Evolutionary conservation across 2,797 vertebrate species (phyloP).

Genomic region (Myiotriccus ornatus): DNA sequence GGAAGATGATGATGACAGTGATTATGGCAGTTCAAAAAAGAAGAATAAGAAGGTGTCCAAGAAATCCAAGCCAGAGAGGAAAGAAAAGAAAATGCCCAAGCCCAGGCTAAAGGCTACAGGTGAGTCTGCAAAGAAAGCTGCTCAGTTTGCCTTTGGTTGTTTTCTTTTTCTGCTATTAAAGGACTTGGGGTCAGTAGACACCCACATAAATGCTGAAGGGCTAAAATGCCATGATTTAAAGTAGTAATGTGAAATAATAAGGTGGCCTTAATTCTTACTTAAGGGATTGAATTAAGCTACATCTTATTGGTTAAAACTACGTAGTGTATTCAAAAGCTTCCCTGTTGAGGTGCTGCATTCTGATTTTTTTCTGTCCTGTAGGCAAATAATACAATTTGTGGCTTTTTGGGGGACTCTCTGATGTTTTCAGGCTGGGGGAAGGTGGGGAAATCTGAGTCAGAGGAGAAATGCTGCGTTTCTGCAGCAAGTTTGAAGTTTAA

Average conservation of each 20-base stretch:
- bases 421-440: background rate
- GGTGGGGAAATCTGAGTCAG: background rate
- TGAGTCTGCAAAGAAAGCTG: conserved; percentile 48
- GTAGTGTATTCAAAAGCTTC: rapidly evolving
- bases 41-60: conserved; percentile 93
- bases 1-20: conserved; percentile 97
- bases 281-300: rapidly evolving
- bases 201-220: background rate
- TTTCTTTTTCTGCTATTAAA: background rate
- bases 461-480: background rate
- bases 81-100: conserved; percentile 98
- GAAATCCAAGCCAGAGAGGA: conserved; percentile 91
- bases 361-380: background rate
- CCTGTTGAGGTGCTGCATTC: background rate
- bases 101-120: conserved; percentile 99
- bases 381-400: background rate
- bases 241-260: background rate
- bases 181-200: background rate
- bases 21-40: conserved; percentile 97
- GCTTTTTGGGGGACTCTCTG: background rate
- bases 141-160: background rate
- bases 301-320: background rate
- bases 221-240: background rate
- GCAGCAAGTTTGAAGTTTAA: background rate
- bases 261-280: background rate